Base-by-base conservation (phyloP, 2,888 invertebrate species). In the Barypeithes pellucidus region DNA sequence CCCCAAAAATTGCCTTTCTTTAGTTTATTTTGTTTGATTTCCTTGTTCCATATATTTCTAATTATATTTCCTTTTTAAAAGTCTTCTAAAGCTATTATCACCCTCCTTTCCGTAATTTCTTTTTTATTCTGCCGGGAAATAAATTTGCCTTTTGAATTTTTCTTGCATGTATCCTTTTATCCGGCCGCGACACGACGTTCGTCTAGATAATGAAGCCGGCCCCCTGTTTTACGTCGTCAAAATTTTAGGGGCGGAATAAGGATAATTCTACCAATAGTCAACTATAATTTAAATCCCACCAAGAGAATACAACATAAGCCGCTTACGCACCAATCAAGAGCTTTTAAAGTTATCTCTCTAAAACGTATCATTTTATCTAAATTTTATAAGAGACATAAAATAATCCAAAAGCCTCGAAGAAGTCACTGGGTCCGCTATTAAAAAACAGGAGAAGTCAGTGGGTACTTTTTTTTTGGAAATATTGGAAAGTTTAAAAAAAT, bases 61-160 rank as follows among this genome's bases (percentile, higher is more conserved):
- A 84, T 84, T 84, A 84, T 83, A 81, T 83, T 84, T 84, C 83
- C 83, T 82, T 80, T 83, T 83, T 81, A 82, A 81, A 80, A 80
- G 78, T 81, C 78, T 81, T 80, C 80, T 80, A 79, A 77, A 80
- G 81, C 81, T 83, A 84, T 83, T 84, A 84, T 84, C 83, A 80
- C 83, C 82, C 84, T 81, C 79, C 80, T 77, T 73, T 76, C 59
- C 39, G 67, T 47, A 67, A 75, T 72, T 71, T 75, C 76, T 81
- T 82, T 83, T 81, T 82, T 82, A 81, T 82, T 81, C 80, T 75
- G 77, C 77, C 76, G 77, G 77, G 77, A 82, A 82, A 81, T 78
- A 81, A 84, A 83, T 83, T 84, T 82, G 83, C 83, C 82, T 83
- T 84, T 84, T 83, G 82, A 83, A 82, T 82, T 83, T 83, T 82